Conservation (phyloP, 2,797 vertebrate species). For the Morelia viridis region DNA sequence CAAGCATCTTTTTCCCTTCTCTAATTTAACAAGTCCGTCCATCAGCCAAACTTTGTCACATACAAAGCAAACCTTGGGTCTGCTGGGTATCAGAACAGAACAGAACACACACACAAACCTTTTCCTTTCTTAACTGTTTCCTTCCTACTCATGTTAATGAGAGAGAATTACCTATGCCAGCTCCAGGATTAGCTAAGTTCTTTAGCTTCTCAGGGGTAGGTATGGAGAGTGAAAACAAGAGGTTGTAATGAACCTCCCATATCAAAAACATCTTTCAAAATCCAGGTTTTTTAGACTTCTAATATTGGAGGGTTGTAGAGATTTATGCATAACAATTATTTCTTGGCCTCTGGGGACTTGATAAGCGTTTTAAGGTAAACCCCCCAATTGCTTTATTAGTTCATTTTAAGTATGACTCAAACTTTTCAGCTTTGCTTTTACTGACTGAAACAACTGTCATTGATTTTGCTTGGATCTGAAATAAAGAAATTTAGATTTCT, state of each 20-base stretch:
- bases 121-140: background rate
- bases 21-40: conserved; percentile 30
- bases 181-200: background rate
- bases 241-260: background rate
- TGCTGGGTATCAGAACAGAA: background rate
- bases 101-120: background rate
- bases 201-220: background rate
- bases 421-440: background rate
- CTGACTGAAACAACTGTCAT: background rate
- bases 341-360: background rate
- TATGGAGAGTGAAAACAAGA: background rate
- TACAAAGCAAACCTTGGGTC: background rate
- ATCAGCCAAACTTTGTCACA: conserved; percentile 9
- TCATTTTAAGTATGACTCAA: background rate
- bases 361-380: background rate
- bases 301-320: background rate
- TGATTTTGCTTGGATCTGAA: background rate
- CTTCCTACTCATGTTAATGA: background rate
- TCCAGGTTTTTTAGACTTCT: background rate
- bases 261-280: background rate
- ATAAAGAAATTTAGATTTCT: background rate
- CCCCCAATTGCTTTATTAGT: background rate
- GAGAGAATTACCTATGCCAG: background rate
- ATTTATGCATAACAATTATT: background rate
- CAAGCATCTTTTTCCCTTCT: conserved; percentile 2